Base-by-base conservation (phyloP, 2,888 invertebrate species). In the Helobdella robusta region DNA sequence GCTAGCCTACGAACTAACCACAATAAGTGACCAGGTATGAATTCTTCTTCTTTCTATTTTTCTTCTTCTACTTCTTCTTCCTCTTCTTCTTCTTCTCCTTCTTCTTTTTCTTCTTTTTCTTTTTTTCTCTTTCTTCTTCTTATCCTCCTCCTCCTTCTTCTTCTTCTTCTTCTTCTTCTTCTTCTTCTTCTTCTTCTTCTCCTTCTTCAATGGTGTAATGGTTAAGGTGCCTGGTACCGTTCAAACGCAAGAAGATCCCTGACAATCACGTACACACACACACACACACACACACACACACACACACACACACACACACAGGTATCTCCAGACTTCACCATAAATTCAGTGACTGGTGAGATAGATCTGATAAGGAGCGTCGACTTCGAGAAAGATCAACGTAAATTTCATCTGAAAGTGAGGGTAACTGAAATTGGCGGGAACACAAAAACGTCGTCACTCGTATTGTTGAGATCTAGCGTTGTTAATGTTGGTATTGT, bases 371-470 rank as follows among this genome's bases (percentile, higher is more conserved):
- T 92, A 18, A 91, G 94, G 79, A 91, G 91, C 81, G 82, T 98
- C 74, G 97, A 98, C 82, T 97, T 91, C 77, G 97, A 98, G 82
- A 94, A 95, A 59, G 93, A 94, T 75, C 91, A 92, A 0, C 92
- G 92, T 75, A 88, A 91, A 68, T 95, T 94, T 78, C 89, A 91
- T 8, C 82, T 97, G 70, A 75, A 89, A 70, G 91, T 94, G 63
- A 92, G 91, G 2, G 93, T 93, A 35, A 93, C 92, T 0, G 95
- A 95, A 81, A 91, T 90, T 85, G 92, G 92, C 81, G 89, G 87
- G 83, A 91, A n/a, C n/a, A n/a, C n/a, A n/a, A n/a, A n/a, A n/a
- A n/a, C n/a, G n/a, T n/a, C n/a, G n/a, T n/a, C n/a, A n/a, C n/a
- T n/a, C n/a, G n/a, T n/a, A n/a, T n/a, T 92, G 82, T 87, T 90